phyloP scores from a whole-genome alignment of 2,888 invertebrate genomes.

The Zaprionus bogoriensis region DNA sequence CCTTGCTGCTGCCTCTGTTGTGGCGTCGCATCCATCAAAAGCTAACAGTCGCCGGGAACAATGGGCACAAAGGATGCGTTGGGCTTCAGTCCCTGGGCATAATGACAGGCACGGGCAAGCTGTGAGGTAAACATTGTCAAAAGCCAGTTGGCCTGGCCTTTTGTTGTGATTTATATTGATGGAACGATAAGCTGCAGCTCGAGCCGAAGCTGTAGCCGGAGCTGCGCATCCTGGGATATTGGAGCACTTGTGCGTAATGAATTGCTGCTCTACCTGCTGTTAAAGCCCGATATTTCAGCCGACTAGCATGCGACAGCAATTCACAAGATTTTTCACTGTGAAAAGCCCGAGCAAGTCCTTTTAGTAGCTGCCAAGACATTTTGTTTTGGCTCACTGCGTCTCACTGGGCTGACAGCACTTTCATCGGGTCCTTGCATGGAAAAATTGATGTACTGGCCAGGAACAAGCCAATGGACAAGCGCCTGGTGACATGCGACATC shows the following conservation, averaged over 20 bases:
- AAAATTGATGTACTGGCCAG: constrained; percentile 31
- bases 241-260: constrained; percentile 58
- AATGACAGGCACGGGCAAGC: constrained; percentile 29
- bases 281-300: not conserved
- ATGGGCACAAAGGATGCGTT: constrained; percentile 53
- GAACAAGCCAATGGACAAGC: constrained; percentile 46
- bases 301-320: not conserved
- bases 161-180: constrained; percentile 77
- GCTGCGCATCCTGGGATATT: constrained; percentile 46
- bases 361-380: constrained; percentile 15
- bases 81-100: constrained; percentile 15
- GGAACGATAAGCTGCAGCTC: constrained; percentile 42
- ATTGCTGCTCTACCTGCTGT: constrained; percentile 20
- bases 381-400: constrained; percentile 78
- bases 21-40: constrained; percentile 64
- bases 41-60: constrained; percentile 43
- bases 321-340: not conserved
- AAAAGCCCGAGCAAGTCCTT: constrained; percentile 28
- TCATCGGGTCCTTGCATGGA: constrained; percentile 32
- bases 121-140: constrained; percentile 58
- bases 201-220: not conserved
- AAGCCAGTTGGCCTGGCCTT: constrained; percentile 61
- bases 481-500: no score
- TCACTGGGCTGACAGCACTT: not conserved
- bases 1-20: constrained; percentile 33